Percentiles rank a stretch among this genome's conserved stretches.
phyloP scores from a whole-genome alignment of 1,140 invertebrate genomes.

The Limonius californicus region DNA sequence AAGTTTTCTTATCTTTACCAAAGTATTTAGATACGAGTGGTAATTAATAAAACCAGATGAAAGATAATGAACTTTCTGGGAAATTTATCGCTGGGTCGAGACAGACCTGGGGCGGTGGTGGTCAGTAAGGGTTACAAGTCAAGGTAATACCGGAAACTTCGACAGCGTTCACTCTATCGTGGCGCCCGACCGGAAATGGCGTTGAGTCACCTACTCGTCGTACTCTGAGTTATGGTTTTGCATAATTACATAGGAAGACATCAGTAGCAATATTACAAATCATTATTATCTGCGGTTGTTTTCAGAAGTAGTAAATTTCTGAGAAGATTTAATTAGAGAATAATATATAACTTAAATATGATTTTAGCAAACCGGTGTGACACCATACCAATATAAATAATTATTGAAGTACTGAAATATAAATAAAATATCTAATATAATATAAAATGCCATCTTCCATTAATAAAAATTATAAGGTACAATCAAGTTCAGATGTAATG shows the following conservation, averaged over 20 bases:
- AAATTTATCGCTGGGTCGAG: not conserved
- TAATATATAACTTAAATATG: no score
- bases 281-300: no score
- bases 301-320: no score
- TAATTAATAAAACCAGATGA: conserved; percentile 2
- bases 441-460: no score
- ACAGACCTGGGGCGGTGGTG: not conserved
- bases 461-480: no score
- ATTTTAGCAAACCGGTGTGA: no score
- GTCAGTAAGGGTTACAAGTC: not conserved
- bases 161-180: conserved; percentile 31
- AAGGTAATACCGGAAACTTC: conserved; percentile 35
- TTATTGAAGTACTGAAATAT: no score
- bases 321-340: no score
- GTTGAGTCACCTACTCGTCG: conserved; percentile 30
- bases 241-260: conserved; percentile 2
- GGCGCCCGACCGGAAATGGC: conserved; percentile 33
- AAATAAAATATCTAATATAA: no score
- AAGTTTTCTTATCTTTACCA: not conserved
- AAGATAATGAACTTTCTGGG: not conserved
- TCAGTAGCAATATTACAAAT: no score
- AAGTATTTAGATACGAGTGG: not conserved
- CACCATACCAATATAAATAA: no score
- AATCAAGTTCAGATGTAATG: no score
- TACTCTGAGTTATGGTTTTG: conserved; percentile 2